These are phyloP conservation scores for Canis aureus DNA, from an alignment of 2,113 vertebrate genomes.

Conservation along the genomic window DNA sequence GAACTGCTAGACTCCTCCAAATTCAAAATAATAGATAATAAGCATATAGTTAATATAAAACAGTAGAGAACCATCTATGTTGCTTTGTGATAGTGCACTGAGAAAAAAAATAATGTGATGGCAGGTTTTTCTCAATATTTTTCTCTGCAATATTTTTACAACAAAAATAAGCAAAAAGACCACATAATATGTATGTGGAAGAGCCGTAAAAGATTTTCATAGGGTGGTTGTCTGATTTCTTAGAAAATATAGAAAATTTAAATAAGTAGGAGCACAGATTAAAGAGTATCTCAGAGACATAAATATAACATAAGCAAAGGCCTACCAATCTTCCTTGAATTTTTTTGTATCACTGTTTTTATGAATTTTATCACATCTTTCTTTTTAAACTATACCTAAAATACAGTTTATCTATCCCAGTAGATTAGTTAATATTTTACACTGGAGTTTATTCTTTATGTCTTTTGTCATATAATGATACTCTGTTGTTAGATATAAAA, in stretches of 20 bases:
- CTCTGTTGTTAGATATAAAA: background rate
- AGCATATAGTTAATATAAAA: conserved; percentile 1
- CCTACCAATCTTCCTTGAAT: background rate
- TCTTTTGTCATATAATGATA: conserved; percentile 19
- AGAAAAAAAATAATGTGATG: background rate
- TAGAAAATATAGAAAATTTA: conserved; percentile 12
- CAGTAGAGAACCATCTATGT: background rate
- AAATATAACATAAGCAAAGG: background rate
- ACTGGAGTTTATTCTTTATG: background rate
- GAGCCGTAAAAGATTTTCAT: background rate
- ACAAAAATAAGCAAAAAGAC: background rate
- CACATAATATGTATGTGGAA: background rate
- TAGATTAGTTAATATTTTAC: background rate
- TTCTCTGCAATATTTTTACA: conserved; percentile 17
- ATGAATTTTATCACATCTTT: background rate
- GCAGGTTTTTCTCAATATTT: conserved; percentile 17
- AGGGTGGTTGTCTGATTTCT: background rate
- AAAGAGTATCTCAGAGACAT: background rate
- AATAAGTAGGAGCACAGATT: background rate
- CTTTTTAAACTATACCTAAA: background rate
- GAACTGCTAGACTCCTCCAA: conserved; percentile 1
- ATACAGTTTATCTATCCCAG: background rate
- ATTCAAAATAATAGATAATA: conserved; percentile 44
- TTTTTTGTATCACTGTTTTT: background rate
- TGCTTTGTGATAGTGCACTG: background rate